A percentile compares a stretch with the other conserved stretches of the same genome.
These are phyloP conservation scores for Bothrops jararaca DNA, from an alignment of 2,113 vertebrate genomes.

Conservation along the genomic window DNA sequence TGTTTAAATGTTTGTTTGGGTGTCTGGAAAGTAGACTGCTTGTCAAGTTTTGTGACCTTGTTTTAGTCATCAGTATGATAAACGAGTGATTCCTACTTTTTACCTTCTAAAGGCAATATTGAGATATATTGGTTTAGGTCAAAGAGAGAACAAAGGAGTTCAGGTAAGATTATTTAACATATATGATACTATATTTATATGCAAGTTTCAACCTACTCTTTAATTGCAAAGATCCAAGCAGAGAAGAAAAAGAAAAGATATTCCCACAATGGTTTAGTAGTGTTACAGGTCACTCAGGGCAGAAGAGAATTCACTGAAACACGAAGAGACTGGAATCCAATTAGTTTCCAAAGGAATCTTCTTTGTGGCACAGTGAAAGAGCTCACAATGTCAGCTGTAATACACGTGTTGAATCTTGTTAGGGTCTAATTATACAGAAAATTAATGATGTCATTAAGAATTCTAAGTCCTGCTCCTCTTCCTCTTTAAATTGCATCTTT, in stretches of 20 bases:
- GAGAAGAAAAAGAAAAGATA: constrained; percentile 36
- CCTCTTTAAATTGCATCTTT: background rate
- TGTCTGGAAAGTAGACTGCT: constrained; percentile 33
- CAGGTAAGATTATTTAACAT: constrained; percentile 23
- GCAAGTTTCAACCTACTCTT: constrained; percentile 8
- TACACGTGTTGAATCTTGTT: background rate
- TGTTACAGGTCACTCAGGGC: background rate
- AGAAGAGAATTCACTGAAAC: background rate
- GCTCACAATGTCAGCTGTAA: background rate
- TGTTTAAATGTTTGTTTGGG: constrained; percentile 29
- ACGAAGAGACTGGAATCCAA: background rate
- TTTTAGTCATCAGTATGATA: constrained; percentile 42
- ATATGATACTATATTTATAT: constrained; percentile 17
- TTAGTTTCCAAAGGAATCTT: background rate
- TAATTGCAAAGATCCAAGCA: constrained; percentile 16
- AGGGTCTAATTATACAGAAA: background rate
- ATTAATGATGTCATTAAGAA: constrained; percentile 4
- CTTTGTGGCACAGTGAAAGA: constrained; percentile 14
- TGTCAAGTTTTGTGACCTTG: constrained; percentile 29
- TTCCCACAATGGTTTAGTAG: constrained; percentile 14
- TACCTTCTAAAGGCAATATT: background rate
- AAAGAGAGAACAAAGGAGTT: constrained; percentile 20
- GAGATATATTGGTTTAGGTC: constrained; percentile 4
- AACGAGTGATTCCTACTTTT: constrained; percentile 32
- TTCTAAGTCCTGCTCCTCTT: background rate